Percentiles rank a stretch among this genome's conserved stretches.
phyloP scores from a whole-genome alignment of 2,113 vertebrate genomes.

The Panthera uncia region DNA sequence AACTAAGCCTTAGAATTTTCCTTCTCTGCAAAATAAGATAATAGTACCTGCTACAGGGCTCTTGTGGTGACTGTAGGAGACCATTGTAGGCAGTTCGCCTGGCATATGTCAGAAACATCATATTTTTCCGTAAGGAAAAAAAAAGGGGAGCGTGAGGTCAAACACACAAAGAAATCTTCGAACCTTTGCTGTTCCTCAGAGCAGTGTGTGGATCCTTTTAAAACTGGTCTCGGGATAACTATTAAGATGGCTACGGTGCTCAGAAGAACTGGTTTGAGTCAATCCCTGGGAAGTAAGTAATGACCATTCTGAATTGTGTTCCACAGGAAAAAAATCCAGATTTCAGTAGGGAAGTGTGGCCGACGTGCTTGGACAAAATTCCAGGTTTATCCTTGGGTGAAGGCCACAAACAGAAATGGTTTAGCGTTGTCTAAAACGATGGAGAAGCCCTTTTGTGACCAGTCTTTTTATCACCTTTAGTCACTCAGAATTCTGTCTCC shows the following conservation, averaged over 20 bases:
- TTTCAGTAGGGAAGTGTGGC: neutral
- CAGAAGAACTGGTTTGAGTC: neutral
- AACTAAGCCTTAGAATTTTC: neutral
- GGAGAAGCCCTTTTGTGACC: neutral
- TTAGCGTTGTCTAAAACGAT: neutral
- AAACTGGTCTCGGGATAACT: neutral
- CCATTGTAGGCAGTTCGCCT: neutral
- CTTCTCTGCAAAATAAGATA: neutral
- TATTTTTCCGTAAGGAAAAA: neutral
- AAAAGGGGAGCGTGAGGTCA: neutral
- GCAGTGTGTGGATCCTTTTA: neutral
- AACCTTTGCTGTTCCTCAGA: neutral
- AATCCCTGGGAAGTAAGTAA: neutral
- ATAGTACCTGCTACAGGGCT: neutral
- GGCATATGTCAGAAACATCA: neutral
- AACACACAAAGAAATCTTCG: neutral
- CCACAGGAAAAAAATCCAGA: neutral
- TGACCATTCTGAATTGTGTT: slow-evolving; percentile 37
- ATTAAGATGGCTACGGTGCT: neutral
- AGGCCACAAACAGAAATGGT: neutral
- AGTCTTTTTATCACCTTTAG: slow-evolving; percentile 19
- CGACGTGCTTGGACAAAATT: neutral
- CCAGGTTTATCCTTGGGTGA: slow-evolving; percentile 16
- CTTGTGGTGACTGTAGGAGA: neutral
- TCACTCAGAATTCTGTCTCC: slow-evolving; percentile 62